Percentiles rank a stretch among this genome's conserved stretches.
These are phyloP conservation scores for Pyrrhia umbra DNA, from an alignment of 2,888 invertebrate genomes.

Conservation along the genomic window DNA sequence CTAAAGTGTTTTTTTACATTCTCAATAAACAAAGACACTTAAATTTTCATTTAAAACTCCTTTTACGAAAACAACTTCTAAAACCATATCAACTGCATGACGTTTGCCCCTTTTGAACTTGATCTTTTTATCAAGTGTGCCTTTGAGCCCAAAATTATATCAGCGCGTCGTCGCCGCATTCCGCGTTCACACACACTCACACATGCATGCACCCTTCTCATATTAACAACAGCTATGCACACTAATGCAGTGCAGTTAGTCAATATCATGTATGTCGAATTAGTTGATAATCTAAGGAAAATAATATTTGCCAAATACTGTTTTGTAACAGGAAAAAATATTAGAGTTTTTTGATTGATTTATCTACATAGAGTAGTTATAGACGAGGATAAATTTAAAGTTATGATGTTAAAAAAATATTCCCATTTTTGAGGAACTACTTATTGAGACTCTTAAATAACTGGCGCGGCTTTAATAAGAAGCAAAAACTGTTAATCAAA, in stretches of 20 bases:
- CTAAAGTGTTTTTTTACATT: neutral
- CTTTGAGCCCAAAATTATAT: slow-evolving; percentile 82
- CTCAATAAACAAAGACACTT: slow-evolving; percentile 1
- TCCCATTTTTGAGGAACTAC: no score
- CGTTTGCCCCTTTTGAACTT: slow-evolving; percentile 86
- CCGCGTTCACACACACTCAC: slow-evolving; percentile 77
- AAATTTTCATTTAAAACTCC: slow-evolving; percentile 19
- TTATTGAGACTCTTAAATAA: no score
- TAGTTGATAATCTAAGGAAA: slow-evolving; percentile 27
- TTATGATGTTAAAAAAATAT: no score
- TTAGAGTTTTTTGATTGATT: no score
- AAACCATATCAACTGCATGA: slow-evolving; percentile 71
- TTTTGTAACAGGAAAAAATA: slow-evolving; percentile 10
- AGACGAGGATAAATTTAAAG: no score
- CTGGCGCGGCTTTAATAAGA: no score
- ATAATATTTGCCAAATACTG: slow-evolving; percentile 1
- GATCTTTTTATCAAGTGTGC: slow-evolving; percentile 87
- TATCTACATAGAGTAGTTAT: no score
- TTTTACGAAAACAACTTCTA: slow-evolving; percentile 59
- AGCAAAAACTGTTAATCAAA: no score
- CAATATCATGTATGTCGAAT: slow-evolving; percentile 35
- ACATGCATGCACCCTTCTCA: slow-evolving; percentile 55
- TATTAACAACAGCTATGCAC: slow-evolving; percentile 42
- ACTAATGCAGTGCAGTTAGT: slow-evolving; percentile 33
- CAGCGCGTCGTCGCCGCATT: slow-evolving; percentile 80